Evolutionary conservation across 1,140 invertebrate species (phyloP).

Genomic region (Drosophila quadrilineata): DNA sequence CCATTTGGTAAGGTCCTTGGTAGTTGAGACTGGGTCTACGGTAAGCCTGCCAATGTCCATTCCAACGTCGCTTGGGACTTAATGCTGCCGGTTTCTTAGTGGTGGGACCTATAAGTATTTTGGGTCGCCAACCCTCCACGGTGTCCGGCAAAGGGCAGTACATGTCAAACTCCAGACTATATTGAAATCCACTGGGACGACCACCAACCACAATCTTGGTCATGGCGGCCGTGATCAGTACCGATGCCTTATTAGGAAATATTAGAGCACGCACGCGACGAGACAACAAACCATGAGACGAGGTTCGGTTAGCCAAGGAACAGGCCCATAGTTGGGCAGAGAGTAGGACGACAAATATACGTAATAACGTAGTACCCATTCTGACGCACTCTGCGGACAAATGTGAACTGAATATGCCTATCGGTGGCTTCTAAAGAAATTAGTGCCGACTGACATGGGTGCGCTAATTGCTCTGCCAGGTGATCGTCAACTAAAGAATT

Average conservation of each 20-base stretch:
- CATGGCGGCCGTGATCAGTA: conserved; percentile 51
- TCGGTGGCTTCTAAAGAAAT: conserved; percentile 7
- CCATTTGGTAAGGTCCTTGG: not conserved
- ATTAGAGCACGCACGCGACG: conserved; percentile 45
- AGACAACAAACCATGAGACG: conserved; percentile 21
- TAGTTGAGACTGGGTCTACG: not conserved
- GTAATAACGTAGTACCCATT: conserved; percentile 30
- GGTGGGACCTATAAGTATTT: conserved; percentile 21
- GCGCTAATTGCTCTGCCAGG: conserved; percentile 45
- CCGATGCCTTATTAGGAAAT: conserved; percentile 46
- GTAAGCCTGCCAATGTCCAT: conserved; percentile 7
- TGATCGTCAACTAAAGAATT: conserved; percentile 9
- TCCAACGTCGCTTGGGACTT: conserved; percentile 32
- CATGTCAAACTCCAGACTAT: conserved; percentile 62
- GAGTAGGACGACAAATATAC: conserved; percentile 1
- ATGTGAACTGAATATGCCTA: conserved; percentile 25
- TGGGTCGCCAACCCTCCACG: conserved; percentile 59
- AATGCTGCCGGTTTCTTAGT: not conserved
- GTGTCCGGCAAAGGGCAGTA: conserved; percentile 52
- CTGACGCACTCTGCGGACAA: conserved; percentile 12
- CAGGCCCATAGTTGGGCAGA: not conserved
- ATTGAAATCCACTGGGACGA: conserved; percentile 54
- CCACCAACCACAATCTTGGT: conserved; percentile 62
- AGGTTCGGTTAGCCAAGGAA: conserved; percentile 10
- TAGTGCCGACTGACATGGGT: conserved; percentile 15